These are phyloP conservation scores for Podotricha telesiphe DNA, from an alignment of 2,888 invertebrate genomes.

Conservation along the genomic window DNA sequence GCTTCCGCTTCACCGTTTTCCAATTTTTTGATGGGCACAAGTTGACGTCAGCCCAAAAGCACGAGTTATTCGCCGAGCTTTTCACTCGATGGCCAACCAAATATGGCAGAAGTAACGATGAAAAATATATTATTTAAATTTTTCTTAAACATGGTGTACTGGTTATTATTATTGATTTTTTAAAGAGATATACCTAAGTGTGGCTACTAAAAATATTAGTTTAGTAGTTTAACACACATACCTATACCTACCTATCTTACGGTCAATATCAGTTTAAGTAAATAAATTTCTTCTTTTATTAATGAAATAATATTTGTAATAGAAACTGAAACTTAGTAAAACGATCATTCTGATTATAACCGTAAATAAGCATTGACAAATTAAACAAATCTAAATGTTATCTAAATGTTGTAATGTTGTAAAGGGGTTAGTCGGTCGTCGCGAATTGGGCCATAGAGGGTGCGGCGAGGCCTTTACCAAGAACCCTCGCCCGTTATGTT, in stretches of 20 bases:
- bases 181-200: too few relatives aligned
- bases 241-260: neutral
- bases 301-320: neutral
- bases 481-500: slow-evolving; percentile 67
- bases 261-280: neutral
- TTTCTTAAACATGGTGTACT: too few relatives aligned
- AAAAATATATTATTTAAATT: neutral
- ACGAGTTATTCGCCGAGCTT: slow-evolving; percentile 20
- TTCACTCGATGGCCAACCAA: too few relatives aligned
- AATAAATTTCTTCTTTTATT: neutral
- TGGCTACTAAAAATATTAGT: too few relatives aligned
- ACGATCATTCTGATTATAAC: neutral
- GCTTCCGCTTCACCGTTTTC: too few relatives aligned
- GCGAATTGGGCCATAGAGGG: slow-evolving; percentile 62
- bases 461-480: slow-evolving; percentile 76
- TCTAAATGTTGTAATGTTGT: slow-evolving; percentile 32
- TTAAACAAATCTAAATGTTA: slow-evolving; percentile 33
- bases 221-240: too few relatives aligned
- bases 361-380: slow-evolving; percentile 8
- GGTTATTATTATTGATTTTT: too few relatives aligned
- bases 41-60: slow-evolving; percentile 39
- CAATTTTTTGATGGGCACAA: slow-evolving; percentile 43
- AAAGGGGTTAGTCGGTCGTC: slow-evolving; percentile 71
- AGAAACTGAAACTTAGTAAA: neutral
- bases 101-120: neutral